Percentiles rank a stretch among this genome's conserved stretches.
Conservation (phyloP, 2,888 invertebrate species). For the Acrobasis consociella region DNA sequence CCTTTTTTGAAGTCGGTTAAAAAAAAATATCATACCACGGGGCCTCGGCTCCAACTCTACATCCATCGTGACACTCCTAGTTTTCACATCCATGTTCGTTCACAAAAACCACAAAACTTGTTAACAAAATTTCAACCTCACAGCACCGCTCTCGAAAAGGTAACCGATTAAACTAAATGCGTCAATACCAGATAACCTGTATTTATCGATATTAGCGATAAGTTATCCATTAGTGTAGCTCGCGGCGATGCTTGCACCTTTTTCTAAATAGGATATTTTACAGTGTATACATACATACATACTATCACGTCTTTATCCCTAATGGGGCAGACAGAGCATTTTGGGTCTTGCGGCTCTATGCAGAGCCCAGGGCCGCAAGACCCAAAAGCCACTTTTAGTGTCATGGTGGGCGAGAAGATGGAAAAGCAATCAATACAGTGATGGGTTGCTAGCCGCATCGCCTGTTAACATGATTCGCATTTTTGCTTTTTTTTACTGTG, state of each 20-base stretch:
- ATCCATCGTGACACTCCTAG: conserved; percentile 37
- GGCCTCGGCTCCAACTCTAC: conserved; percentile 54
- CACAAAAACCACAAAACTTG: conserved; percentile 23
- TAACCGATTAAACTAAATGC: conserved; percentile 60
- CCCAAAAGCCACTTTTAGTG: too few species aligned
- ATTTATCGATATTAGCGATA: conserved; percentile 17
- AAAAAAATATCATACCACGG: conserved; percentile 29
- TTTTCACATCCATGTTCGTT: conserved; percentile 43
- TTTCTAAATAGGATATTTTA: too few species aligned
- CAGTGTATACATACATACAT: too few species aligned
- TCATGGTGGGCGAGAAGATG: too few species aligned
- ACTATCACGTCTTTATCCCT: too few species aligned
- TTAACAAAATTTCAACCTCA: conserved; percentile 22
- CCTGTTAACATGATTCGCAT: too few species aligned
- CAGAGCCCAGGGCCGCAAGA: too few species aligned
- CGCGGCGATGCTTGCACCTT: background rate
- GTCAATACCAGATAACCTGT: conserved; percentile 67
- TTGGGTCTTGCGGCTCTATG: too few species aligned
- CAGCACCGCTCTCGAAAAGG: conserved; percentile 20
- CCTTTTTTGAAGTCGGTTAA: background rate
- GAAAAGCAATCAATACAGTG: too few species aligned
- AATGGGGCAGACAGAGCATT: too few species aligned
- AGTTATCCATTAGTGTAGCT: background rate
- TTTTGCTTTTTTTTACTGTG: too few species aligned
- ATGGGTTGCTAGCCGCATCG: too few species aligned